Evolutionary conservation across 2,888 invertebrate species (phyloP).

Genomic region (Nymphalis c-album): DNA sequence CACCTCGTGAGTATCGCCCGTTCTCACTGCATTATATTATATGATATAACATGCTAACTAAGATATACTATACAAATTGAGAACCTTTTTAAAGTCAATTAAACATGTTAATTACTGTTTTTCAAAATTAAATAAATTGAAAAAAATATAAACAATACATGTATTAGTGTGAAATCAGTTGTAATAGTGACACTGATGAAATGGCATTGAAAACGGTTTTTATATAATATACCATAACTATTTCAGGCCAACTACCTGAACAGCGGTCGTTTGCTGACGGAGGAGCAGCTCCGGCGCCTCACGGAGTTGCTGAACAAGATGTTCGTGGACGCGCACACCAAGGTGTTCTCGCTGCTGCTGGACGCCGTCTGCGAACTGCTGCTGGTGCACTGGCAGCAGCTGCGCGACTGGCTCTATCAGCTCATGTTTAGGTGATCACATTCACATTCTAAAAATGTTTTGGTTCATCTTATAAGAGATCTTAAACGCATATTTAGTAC

Average conservation of each 20-base stretch:
- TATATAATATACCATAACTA: not conserved
- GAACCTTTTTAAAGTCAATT: no score
- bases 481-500: no score
- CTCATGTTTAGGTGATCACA: conserved; percentile 86
- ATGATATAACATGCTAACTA: no score
- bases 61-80: not conserved
- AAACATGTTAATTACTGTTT: no score
- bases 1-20: conserved; percentile 82
- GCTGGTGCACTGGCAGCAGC: conserved; percentile 90
- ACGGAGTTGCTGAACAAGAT: conserved; percentile 97
- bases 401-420: conserved; percentile 96
- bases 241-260: conserved; percentile 85
- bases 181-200: no score
- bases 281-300: conserved; percentile 89
- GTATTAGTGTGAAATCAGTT: no score
- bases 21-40: not conserved
- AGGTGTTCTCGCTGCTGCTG: conserved; percentile 94
- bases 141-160: no score
- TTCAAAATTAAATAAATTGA: no score
- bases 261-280: conserved; percentile 84
- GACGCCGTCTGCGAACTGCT: conserved; percentile 96
- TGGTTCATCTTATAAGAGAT: no score
- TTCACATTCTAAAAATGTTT: no score
- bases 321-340: conserved; percentile 99
- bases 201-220: not conserved